These are phyloP conservation scores for Cyanoliseus patagonus DNA, from an alignment of 2,113 vertebrate genomes.

Conservation along the genomic window DNA sequence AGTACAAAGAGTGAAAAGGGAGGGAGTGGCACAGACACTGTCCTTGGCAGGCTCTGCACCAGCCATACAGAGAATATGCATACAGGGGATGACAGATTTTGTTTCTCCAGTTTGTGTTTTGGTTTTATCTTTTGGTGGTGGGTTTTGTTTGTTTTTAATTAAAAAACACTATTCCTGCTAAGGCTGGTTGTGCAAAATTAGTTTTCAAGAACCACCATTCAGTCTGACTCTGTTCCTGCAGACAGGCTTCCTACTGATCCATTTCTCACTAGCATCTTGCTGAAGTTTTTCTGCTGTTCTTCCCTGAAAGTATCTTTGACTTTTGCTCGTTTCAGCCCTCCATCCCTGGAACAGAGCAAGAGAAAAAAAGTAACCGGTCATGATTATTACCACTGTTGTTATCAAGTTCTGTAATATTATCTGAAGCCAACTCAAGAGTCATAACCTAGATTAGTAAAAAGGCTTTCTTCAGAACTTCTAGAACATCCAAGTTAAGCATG, in stretches of 20 bases:
- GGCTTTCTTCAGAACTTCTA: neutral
- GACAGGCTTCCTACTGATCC: slow-evolving; percentile 38
- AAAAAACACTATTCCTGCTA: neutral
- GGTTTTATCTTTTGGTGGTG: neutral
- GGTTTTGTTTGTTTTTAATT: neutral
- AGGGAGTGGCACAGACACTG: neutral
- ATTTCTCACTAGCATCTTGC: slow-evolving; percentile 86
- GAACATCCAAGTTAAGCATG: neutral
- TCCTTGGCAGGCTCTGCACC: slow-evolving; percentile 4
- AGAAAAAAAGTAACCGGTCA: neutral
- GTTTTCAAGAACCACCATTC: neutral
- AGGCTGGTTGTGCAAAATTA: slow-evolving; percentile 16
- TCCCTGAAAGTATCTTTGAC: slow-evolving; percentile 90
- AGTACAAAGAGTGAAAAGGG: neutral
- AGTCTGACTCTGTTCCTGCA: slow-evolving; percentile 62
- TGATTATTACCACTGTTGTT: neutral
- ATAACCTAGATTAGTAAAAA: neutral
- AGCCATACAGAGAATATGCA: slow-evolving; percentile 22
- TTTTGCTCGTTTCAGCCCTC: slow-evolving; percentile 88
- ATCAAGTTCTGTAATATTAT: neutral
- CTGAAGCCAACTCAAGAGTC: neutral
- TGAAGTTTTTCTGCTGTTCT: slow-evolving; percentile 95
- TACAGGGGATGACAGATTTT: neutral
- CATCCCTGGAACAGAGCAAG: slow-evolving; percentile 84
- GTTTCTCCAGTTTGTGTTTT: neutral